Conservation (phyloP, 2,888 invertebrate genomes). For the Clanis bilineata region DNA sequence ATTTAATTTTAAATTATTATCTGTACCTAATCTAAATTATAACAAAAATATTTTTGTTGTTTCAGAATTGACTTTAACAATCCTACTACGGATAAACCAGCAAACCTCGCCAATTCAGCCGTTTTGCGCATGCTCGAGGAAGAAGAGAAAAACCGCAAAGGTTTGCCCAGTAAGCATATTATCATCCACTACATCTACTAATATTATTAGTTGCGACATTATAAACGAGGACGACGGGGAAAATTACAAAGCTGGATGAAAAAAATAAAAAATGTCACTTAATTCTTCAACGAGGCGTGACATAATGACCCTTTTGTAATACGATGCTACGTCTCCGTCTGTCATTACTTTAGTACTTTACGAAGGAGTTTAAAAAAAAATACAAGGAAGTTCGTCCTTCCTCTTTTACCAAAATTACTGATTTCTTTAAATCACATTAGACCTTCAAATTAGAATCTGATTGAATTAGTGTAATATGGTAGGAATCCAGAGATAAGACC, state of each 20-base stretch:
- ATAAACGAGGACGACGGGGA: background rate
- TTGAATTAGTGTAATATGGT: background rate
- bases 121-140: conserved; percentile 93
- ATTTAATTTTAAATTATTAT: too few species aligned
- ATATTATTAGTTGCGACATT: background rate
- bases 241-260: background rate
- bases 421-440: background rate
- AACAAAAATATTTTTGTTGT: conserved; percentile 29
- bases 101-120: conserved; percentile 92
- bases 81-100: conserved; percentile 86
- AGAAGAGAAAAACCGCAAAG: conserved; percentile 87
- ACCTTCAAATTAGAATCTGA: background rate
- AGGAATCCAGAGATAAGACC: background rate
- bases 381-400: background rate
- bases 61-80: conserved; percentile 91
- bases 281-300: conserved; percentile 12
- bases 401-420: background rate
- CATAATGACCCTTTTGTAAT: conserved; percentile 13
- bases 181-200: conserved; percentile 7
- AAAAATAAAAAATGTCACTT: background rate
- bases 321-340: conserved; percentile 9
- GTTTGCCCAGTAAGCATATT: conserved; percentile 82
- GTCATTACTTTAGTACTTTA: conserved; percentile 6
- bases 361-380: background rate
- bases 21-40: background rate